phyloP scores from a whole-genome alignment of 2,113 vertebrate species.

The Rostratula benghalensis region DNA sequence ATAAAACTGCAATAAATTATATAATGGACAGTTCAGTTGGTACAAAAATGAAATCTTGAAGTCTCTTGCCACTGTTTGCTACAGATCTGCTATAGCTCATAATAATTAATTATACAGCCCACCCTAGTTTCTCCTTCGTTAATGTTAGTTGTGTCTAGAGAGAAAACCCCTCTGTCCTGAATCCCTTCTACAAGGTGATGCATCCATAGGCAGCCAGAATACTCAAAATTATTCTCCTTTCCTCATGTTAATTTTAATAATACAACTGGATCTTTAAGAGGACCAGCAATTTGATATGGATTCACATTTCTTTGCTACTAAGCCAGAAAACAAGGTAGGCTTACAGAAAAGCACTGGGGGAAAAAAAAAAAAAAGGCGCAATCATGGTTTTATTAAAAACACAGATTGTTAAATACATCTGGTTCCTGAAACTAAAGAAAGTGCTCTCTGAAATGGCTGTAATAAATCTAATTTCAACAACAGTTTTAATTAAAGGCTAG shows the following conservation, averaged over 20 bases:
- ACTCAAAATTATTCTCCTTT: neutral
- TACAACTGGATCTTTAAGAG: neutral
- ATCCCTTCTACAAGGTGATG: neutral
- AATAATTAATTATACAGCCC: neutral
- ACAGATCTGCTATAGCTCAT: neutral
- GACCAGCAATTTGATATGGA: neutral
- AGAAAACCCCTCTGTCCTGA: neutral
- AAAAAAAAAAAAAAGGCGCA: constrained; percentile 36
- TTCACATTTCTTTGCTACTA: constrained; percentile 19
- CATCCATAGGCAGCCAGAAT: constrained; percentile 12
- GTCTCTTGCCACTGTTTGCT: neutral
- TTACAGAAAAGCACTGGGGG: neutral
- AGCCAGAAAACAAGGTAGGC: neutral
- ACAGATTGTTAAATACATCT: constrained; percentile 68
- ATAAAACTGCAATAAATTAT: neutral
- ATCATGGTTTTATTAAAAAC: constrained; percentile 69
- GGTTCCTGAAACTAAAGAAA: constrained; percentile 65
- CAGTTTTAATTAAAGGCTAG: constrained; percentile 70
- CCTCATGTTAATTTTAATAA: neutral
- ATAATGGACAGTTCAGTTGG: neutral
- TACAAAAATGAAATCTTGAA: neutral
- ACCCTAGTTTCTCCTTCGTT: neutral
- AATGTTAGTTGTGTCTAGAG: neutral
- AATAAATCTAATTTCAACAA: constrained; percentile 68
- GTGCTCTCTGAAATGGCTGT: constrained; percentile 58